Conservation (phyloP, 2,888 invertebrate genomes). For the Sycophila texana region DNA sequence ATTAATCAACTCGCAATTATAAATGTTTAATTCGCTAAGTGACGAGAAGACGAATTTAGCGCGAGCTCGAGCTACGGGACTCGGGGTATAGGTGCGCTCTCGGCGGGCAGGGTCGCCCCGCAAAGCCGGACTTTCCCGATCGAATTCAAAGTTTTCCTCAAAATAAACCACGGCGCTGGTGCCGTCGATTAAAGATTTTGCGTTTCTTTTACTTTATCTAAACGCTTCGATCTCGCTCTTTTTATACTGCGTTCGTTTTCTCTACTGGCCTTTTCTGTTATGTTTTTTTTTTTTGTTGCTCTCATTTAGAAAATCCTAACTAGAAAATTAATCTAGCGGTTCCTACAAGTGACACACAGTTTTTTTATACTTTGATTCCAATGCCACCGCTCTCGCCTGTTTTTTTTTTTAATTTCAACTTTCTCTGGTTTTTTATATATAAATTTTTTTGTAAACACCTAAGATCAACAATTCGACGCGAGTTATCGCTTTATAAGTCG, state of each 20-base stretch:
- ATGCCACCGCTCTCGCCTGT: slow-evolving; percentile 11
- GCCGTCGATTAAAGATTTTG: too few relatives aligned
- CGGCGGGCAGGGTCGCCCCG: background rate
- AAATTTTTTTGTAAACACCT: slow-evolving; percentile 62
- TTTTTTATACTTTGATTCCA: slow-evolving; percentile 49
- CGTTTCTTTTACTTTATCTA: too few relatives aligned
- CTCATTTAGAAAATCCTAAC: slow-evolving; percentile 39
- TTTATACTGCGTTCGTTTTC: background rate
- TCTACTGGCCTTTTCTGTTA: background rate
- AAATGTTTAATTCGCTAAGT: slow-evolving; percentile 33
- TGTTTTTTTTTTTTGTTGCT: background rate
- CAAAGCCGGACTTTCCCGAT: slow-evolving; percentile 14
- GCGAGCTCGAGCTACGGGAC: background rate
- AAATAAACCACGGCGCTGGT: slow-evolving; percentile 13
- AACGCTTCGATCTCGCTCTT: background rate
- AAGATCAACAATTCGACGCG: slow-evolving; percentile 64
- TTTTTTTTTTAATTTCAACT: slow-evolving; percentile 32
- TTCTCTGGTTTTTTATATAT: slow-evolving; percentile 53
- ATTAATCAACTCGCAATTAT: slow-evolving; percentile 49
- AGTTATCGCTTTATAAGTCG: slow-evolving; percentile 59
- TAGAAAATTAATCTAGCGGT: slow-evolving; percentile 44
- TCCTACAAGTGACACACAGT: slow-evolving; percentile 38
- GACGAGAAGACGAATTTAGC: slow-evolving; percentile 34
- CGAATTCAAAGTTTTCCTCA: slow-evolving; percentile 10
- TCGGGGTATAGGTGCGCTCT: background rate